These are phyloP conservation scores for Campoletis raptor DNA, from an alignment of 2,888 invertebrate genomes.

Conservation along the genomic window DNA sequence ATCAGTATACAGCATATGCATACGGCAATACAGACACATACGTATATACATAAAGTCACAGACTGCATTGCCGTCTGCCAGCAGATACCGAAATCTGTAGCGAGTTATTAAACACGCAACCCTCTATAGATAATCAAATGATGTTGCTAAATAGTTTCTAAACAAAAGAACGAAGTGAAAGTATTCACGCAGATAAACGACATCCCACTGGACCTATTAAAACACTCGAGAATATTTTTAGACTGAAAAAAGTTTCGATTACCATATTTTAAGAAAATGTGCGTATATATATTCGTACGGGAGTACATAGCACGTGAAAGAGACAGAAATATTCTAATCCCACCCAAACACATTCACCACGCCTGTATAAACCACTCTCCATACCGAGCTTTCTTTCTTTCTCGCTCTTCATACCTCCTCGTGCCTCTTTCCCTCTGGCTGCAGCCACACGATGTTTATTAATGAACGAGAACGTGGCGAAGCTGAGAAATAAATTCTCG, in stretches of 20 bases:
- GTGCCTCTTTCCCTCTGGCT: slow-evolving; percentile 22
- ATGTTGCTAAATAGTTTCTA: background rate
- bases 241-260: slow-evolving; percentile 13
- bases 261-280: background rate
- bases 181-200: background rate
- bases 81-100: slow-evolving; percentile 6
- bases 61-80: background rate
- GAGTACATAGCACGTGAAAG: slow-evolving; percentile 12
- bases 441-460: slow-evolving; percentile 65
- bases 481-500: slow-evolving; percentile 65
- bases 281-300: background rate
- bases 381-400: background rate
- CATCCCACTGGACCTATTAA: background rate
- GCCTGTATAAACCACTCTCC: slow-evolving; percentile 34
- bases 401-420: slow-evolving; percentile 27
- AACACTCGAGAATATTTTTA: slow-evolving; percentile 35
- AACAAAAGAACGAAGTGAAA: background rate
- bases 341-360: slow-evolving; percentile 56
- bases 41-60: background rate
- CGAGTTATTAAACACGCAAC: slow-evolving; percentile 28
- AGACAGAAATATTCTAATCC: slow-evolving; percentile 27
- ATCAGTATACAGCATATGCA: slow-evolving; percentile 25
- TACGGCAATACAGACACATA: background rate
- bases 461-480: slow-evolving; percentile 63
- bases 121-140: slow-evolving; percentile 30